Evolutionary conservation across 1,140 invertebrate genomes (phyloP).

Genomic region (Hypothenemus hampei): DNA sequence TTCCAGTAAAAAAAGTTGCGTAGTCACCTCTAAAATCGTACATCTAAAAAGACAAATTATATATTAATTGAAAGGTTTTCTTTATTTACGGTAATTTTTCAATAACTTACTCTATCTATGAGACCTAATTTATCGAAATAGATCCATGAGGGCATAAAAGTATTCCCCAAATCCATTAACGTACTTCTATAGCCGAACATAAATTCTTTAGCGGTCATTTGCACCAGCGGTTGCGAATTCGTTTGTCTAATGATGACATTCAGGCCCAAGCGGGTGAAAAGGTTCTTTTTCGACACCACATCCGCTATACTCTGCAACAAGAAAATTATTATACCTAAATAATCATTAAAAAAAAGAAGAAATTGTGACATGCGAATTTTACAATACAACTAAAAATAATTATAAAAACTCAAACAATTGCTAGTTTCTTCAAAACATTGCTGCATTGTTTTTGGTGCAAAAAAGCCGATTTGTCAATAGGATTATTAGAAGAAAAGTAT

Average conservation of each 20-base stretch:
- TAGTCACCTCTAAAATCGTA: constrained; percentile 77
- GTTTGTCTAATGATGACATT: constrained; percentile 65
- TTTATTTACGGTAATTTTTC: not conserved
- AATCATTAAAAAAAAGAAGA: too few relatives aligned
- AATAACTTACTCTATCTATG: constrained; percentile 67
- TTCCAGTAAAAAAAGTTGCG: constrained; percentile 75
- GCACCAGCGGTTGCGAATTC: constrained; percentile 60
- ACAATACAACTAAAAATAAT: too few relatives aligned
- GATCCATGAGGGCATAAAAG: constrained; percentile 72
- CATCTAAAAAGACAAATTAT: constrained; percentile 57
- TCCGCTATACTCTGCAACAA: constrained; percentile 70
- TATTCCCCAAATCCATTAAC: constrained; percentile 70
- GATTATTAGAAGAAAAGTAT: too few relatives aligned
- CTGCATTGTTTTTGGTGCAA: too few relatives aligned
- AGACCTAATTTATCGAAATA: constrained; percentile 75
- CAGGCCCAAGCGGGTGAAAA: constrained; percentile 59
- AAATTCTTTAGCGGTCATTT: constrained; percentile 76
- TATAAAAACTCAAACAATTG: too few relatives aligned
- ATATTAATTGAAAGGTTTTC: not conserved
- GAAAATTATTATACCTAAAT: too few relatives aligned
- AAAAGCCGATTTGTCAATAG: too few relatives aligned
- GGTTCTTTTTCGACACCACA: constrained; percentile 59
- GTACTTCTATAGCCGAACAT: constrained; percentile 76
- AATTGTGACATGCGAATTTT: too few relatives aligned
- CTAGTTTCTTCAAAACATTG: too few relatives aligned